Evolutionary conservation across 2,888 invertebrate genomes (phyloP).

Genomic region (Slavum lentiscoides): DNA sequence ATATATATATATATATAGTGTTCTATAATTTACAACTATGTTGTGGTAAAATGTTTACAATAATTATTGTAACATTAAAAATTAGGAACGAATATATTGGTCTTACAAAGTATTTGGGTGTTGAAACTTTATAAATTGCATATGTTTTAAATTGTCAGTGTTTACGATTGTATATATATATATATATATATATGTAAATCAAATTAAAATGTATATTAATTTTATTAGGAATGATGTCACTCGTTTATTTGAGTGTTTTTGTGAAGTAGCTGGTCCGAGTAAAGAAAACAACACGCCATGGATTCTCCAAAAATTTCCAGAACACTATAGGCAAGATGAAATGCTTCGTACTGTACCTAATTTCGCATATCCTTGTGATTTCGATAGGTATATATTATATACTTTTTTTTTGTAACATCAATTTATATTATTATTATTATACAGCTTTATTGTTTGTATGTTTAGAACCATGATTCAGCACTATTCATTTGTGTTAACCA

Average conservation of each 20-base stretch:
- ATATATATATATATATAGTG: not conserved
- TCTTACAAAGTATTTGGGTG: not conserved
- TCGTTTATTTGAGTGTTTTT: slow-evolving; percentile 80
- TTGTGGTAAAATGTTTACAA: not conserved
- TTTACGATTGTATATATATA: not conserved
- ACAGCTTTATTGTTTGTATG: slow-evolving; percentile 57
- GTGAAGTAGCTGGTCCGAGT: slow-evolving; percentile 74
- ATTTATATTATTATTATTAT: not conserved
- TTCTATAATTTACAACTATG: not conserved
- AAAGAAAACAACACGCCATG: slow-evolving; percentile 68
- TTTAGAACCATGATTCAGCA: slow-evolving; percentile 83
- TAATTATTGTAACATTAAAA: not conserved
- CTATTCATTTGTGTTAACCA: slow-evolving; percentile 96
- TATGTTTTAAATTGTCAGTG: not conserved
- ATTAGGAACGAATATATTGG: not conserved
- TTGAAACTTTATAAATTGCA: not conserved
- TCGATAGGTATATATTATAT: slow-evolving; percentile 70
- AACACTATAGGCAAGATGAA: slow-evolving; percentile 79
- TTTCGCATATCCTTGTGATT: slow-evolving; percentile 86
- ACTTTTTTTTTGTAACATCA: not conserved
- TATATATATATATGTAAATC: not conserved
- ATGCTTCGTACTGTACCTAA: slow-evolving; percentile 84
- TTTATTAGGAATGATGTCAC: slow-evolving; percentile 75
- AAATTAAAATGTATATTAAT: slow-evolving; percentile 2
- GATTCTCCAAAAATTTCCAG: slow-evolving; percentile 84